phyloP scores from a whole-genome alignment of 2,113 vertebrate genomes.

The Eira barbara region DNA sequence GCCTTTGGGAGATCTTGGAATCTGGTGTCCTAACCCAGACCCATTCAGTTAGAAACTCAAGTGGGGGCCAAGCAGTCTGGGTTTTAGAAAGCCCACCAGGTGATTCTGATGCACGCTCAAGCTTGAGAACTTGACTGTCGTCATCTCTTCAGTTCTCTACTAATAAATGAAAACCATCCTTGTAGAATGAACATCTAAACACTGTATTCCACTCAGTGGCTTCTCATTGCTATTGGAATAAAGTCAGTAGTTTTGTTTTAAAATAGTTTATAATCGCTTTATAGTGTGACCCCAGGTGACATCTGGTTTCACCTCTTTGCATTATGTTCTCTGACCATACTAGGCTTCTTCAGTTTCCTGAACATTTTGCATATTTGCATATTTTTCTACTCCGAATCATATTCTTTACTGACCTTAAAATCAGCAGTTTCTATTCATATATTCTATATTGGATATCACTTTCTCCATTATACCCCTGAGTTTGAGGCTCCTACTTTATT shows the following conservation, averaged over 20 bases:
- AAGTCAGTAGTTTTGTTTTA: conserved; percentile 2
- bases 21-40: neutral
- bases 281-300: neutral
- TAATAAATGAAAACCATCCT: neutral
- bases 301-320: neutral
- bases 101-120: neutral
- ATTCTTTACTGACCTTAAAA: neutral
- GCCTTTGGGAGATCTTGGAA: neutral
- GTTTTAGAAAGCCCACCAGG: neutral
- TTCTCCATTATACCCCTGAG: neutral
- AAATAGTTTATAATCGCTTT: neutral
- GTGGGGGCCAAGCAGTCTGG: neutral
- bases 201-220: neutral
- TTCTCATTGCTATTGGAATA: conserved; percentile 17
- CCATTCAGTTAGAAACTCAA: neutral
- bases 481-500: neutral
- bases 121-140: neutral
- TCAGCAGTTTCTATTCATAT: neutral
- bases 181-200: neutral
- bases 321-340: neutral
- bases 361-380: neutral
- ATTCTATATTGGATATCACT: neutral
- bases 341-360: neutral
- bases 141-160: neutral
- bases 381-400: neutral